A percentile compares a stretch with the other conserved stretches of the same genome.
Conservation (phyloP, 2,113 vertebrate genomes). For the Eurystomus gularis region DNA sequence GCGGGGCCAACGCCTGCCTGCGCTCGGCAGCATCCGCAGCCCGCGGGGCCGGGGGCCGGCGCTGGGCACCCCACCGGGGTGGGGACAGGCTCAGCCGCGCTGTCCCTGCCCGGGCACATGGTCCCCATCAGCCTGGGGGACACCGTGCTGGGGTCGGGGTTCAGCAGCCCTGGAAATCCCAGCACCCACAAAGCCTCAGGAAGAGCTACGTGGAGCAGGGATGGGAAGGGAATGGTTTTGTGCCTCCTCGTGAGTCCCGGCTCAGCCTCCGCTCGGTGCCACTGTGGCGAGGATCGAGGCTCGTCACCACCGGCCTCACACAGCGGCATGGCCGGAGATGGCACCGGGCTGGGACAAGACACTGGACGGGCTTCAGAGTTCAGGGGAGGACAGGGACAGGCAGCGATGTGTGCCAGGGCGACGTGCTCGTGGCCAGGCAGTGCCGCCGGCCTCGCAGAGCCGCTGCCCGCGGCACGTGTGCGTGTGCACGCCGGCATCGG, state of each 20-base stretch:
- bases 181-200: not conserved
- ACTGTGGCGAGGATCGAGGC: not conserved
- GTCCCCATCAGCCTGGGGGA: not conserved
- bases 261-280: not conserved
- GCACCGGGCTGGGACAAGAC: not conserved
- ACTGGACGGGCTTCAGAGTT: not conserved
- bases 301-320: accelerated
- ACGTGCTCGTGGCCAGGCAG: not conserved
- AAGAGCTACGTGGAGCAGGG: not conserved
- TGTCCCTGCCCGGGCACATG: not conserved
- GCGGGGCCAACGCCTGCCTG: not conserved
- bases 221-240: not conserved
- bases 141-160: accelerated
- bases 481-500: too few relatives aligned
- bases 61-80: accelerated
- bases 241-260: not conserved
- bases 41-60: not conserved
- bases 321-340: not conserved
- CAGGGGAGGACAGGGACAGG: not conserved
- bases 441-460: not conserved
- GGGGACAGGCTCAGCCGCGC: not conserved
- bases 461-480: accelerated
- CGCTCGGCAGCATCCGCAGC: not conserved
- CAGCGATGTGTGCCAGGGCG: not conserved
- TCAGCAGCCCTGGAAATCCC: not conserved